These are phyloP conservation scores for Neodiprion fabricii DNA, from an alignment of 1,140 invertebrate species.

Conservation along the genomic window DNA sequence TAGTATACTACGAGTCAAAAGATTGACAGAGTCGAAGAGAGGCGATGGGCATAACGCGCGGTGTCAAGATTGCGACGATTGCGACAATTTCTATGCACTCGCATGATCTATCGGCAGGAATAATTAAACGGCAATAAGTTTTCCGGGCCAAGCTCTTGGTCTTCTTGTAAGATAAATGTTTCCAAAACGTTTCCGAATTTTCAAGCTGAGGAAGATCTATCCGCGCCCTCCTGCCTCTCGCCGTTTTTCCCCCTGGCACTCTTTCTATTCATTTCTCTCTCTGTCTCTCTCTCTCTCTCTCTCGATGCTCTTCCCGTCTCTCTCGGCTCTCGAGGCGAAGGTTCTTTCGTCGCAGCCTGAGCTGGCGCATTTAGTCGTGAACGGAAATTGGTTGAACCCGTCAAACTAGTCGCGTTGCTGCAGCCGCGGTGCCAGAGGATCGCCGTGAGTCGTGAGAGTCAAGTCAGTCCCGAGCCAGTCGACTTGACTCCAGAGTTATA, in stretches of 20 bases:
- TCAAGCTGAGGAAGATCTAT: background rate
- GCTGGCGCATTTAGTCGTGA: slow-evolving; percentile 34
- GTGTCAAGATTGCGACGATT: background rate
- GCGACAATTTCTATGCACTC: background rate
- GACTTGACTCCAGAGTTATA: background rate
- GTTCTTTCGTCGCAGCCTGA: background rate
- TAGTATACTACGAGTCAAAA: too few relatives aligned
- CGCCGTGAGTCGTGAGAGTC: slow-evolving; percentile 9
- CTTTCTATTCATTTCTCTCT: background rate
- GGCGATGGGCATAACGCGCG: background rate
- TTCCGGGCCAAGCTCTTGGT: too few relatives aligned
- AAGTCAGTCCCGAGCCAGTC: background rate
- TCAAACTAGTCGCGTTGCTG: slow-evolving; percentile 42
- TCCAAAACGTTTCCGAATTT: background rate
- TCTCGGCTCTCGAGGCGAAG: background rate
- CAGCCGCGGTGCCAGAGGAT: slow-evolving; percentile 33
- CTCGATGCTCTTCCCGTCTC: background rate
- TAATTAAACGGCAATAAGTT: too few relatives aligned
- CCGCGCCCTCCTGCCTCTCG: background rate
- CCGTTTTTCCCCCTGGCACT: background rate
- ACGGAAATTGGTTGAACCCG: slow-evolving; percentile 49
- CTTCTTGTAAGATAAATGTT: too few relatives aligned
- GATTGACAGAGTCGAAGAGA: too few relatives aligned
- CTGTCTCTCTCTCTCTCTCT: background rate
- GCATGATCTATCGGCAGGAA: too few relatives aligned